Conservation (phyloP, 2,797 vertebrate species). For the Scomberomorus guttatus region DNA sequence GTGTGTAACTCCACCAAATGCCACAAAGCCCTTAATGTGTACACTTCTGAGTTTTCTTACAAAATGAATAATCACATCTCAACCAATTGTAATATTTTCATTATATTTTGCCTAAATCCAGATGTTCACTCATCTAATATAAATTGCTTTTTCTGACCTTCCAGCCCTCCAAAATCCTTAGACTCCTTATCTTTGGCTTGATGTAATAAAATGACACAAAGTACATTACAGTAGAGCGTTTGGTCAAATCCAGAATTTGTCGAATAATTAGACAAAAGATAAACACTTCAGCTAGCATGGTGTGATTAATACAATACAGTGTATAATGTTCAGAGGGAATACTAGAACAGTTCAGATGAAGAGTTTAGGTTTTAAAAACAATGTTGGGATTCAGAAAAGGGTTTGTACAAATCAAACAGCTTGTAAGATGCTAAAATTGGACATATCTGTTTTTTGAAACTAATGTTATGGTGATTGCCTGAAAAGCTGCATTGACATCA, state of each 20-base stretch:
- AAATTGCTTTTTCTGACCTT: background rate
- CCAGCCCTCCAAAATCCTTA: background rate
- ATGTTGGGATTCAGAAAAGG: too few species aligned
- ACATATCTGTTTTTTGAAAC: too few species aligned
- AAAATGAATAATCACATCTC: too few species aligned
- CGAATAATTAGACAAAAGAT: background rate
- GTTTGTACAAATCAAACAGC: too few species aligned
- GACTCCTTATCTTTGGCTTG: conserved; percentile 41
- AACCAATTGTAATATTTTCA: background rate
- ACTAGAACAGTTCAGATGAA: background rate
- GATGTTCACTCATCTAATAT: background rate
- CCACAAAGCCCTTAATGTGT: too few species aligned
- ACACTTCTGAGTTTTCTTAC: too few species aligned
- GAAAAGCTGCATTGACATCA: background rate
- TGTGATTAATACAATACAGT: too few species aligned
- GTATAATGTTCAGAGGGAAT: conserved; percentile 3
- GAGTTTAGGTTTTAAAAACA: background rate
- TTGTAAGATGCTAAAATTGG: too few species aligned
- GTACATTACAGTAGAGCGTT: conserved; percentile 12
- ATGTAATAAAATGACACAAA: background rate
- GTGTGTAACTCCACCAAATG: background rate
- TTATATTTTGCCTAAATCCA: background rate
- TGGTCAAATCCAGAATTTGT: background rate
- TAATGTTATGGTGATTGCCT: background rate
- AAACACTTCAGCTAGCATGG: too few species aligned